Evolutionary conservation across 2,113 vertebrate genomes (phyloP).

Genomic region (Dicaeum eximium): DNA sequence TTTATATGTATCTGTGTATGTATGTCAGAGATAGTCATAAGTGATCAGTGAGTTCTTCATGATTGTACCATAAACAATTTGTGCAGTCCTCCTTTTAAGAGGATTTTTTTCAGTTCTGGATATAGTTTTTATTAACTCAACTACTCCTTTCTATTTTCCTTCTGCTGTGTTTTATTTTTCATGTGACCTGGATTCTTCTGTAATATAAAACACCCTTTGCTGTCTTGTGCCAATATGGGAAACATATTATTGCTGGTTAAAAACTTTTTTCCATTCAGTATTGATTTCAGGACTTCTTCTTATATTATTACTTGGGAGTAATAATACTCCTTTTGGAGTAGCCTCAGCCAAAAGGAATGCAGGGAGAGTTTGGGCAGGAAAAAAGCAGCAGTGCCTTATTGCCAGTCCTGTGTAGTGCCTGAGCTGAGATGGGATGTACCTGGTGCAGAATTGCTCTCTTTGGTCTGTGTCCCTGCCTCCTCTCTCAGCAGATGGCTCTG

Average conservation of each 20-base stretch:
- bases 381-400: background rate
- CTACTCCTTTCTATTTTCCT: background rate
- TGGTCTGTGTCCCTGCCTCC: fast-evolving
- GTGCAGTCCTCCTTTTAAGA: background rate
- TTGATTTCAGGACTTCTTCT: background rate
- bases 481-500: background rate
- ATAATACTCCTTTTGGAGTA: too few relatives aligned
- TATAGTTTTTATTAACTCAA: background rate
- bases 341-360: background rate
- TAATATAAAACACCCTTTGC: background rate
- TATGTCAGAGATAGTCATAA: background rate
- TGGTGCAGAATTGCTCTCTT: background rate
- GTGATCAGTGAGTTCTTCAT: background rate
- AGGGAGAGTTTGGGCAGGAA: background rate
- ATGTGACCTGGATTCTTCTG: background rate
- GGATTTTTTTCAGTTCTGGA: background rate
- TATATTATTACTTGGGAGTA: background rate
- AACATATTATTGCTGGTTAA: background rate
- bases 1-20: background rate
- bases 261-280: background rate
- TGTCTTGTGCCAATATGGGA: background rate
- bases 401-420: fast-evolving
- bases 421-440: background rate
- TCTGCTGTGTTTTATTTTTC: background rate
- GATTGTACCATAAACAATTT: background rate